Base-by-base conservation (phyloP, 2,888 invertebrate species). In the Acrocyrtus sp. region DNA sequence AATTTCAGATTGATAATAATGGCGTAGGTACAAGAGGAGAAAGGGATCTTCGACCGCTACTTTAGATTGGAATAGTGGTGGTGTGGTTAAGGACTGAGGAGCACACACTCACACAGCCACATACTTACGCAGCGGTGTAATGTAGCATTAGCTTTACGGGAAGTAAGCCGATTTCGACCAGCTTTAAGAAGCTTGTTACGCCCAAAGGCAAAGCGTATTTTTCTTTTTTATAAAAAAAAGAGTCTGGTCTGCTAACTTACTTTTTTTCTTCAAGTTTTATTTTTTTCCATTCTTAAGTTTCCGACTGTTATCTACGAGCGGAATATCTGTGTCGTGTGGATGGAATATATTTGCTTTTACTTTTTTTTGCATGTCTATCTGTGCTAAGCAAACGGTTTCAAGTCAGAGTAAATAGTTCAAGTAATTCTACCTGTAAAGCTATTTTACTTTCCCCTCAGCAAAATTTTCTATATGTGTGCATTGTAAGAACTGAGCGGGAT, bases 171-270 rank as follows among this genome's bases (percentile, higher is more conserved):
- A 48, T 63, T 63, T 63, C 34, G 43, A 19, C 41, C 43, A 22
- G 41, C 50, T 8, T n/a, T n/a, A n/a, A n/a, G n/a, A n/a, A n/a
- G n/a, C n/a, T n/a, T n/a, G n/a, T n/a, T n/a, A n/a, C n/a, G n/a
- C n/a, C n/a, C n/a, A n/a, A n/a, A n/a, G n/a, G n/a, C n/a, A n/a
- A n/a, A n/a, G n/a, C n/a, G n/a, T n/a, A n/a, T n/a, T n/a, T n/a
- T n/a, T 45, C 43, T 63, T 54, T 45, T 63, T 34, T 45, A n/a
- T n/a, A n/a, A n/a, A n/a, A n/a, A n/a, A 47, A 63, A 54, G 54
- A 63, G 54, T 63, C 45, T 63, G 53, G 54, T 63, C 63, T 54
- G 48, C 54, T 54, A 54, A 54, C 63, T 63, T 53, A 63, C 63
- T 63, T 63, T 54, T 47, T 27, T 62, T 53, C n/a, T 39, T 12